Percentiles rank a stretch among this genome's conserved stretches.
These are phyloP conservation scores for Ploceus nigricollis DNA, from an alignment of 2,113 vertebrate species.

Conservation along the genomic window DNA sequence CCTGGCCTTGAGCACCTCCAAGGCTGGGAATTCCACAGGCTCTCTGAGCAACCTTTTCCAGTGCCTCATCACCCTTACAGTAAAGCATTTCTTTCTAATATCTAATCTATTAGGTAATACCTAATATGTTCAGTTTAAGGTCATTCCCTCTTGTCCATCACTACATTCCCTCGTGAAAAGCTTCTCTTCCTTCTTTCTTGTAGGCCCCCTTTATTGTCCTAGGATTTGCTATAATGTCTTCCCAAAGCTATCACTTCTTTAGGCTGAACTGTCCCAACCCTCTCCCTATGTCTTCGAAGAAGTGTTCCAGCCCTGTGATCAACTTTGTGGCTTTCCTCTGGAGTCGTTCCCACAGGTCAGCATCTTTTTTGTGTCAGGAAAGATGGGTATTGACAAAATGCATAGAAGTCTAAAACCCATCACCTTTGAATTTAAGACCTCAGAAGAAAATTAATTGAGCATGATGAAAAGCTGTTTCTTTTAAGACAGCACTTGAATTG, in stretches of 20 bases:
- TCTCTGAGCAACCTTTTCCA: not conserved
- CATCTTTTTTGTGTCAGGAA: not conserved
- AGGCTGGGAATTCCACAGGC: not conserved
- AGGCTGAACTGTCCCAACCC: not conserved
- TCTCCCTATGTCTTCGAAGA: not conserved
- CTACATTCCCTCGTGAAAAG: not conserved
- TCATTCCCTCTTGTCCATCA: not conserved
- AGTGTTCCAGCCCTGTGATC: not conserved
- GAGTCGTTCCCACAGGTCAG: not conserved
- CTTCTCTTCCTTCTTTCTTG: not conserved
- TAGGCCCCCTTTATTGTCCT: not conserved
- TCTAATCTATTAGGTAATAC: not conserved
- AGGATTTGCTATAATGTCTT: not conserved
- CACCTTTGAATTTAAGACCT: not conserved
- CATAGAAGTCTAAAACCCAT: not conserved
- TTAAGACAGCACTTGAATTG: not conserved
- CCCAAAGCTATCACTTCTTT: not conserved
- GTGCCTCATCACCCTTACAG: not conserved
- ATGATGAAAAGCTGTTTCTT: not conserved
- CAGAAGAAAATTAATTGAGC: not conserved
- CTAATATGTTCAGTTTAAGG: rapidly evolving
- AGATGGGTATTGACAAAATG: not conserved
- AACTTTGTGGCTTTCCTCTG: not conserved
- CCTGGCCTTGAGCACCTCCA: not conserved
- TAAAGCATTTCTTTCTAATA: not conserved